Conservation (phyloP, 2,113 vertebrate genomes). For the Scopus umbretta region DNA sequence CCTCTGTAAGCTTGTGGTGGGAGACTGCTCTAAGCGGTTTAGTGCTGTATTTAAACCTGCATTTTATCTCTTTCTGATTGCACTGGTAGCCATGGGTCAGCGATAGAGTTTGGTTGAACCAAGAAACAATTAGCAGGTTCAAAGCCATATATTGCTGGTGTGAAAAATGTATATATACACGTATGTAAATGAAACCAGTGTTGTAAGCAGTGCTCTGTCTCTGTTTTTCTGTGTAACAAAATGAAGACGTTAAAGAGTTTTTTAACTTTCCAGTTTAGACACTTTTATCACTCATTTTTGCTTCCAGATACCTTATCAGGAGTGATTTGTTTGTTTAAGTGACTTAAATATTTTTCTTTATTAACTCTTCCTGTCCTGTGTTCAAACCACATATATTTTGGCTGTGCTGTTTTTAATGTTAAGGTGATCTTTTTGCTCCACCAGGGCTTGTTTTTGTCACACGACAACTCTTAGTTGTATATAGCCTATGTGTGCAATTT, state of each 20-base stretch:
- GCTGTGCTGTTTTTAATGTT: background rate
- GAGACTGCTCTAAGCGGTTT: background rate
- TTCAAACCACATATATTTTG: background rate
- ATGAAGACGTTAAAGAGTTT: background rate
- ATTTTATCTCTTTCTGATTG: conserved; percentile 42
- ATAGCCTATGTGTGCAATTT: background rate
- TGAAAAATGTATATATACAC: background rate
- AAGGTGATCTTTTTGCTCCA: background rate
- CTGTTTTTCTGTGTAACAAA: background rate
- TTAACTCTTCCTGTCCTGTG: background rate
- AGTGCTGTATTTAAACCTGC: background rate
- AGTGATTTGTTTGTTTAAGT: background rate
- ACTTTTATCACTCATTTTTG: background rate
- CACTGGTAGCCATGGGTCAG: background rate
- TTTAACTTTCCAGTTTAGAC: background rate
- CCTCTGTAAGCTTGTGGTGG: background rate
- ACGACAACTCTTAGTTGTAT: background rate
- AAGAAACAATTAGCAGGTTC: background rate
- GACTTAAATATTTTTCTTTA: background rate
- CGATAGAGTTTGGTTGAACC: background rate
- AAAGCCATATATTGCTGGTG: background rate
- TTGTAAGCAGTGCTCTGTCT: background rate
- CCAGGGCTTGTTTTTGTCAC: background rate
- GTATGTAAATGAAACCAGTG: background rate
- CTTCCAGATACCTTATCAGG: background rate